Evolutionary conservation across 2,113 vertebrate genomes (phyloP).

Genomic region (Zosterops lateralis): DNA sequence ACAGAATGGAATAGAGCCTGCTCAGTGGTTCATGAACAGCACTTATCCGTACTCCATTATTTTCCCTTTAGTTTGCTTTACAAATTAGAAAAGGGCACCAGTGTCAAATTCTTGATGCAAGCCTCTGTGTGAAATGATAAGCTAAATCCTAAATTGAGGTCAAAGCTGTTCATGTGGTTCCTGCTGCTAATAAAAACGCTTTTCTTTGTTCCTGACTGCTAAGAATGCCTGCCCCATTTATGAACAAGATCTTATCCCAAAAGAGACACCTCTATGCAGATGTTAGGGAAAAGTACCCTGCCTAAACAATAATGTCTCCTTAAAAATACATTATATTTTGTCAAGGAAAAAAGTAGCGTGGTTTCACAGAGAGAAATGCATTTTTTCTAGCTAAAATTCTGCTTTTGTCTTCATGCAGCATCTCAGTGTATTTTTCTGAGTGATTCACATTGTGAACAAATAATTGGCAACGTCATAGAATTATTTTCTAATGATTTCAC

Average conservation of each 20-base stretch:
- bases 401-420: not conserved
- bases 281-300: not conserved
- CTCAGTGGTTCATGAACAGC: slow-evolving; percentile 70
- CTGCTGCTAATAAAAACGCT: slow-evolving; percentile 64
- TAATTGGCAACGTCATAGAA: not conserved
- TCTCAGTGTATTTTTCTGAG: not conserved
- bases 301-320: not conserved
- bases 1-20: slow-evolving; percentile 65
- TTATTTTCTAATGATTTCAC: not conserved
- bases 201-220: slow-evolving; percentile 57
- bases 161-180: slow-evolving; percentile 67
- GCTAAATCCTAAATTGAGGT: slow-evolving; percentile 69
- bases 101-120: slow-evolving; percentile 69
- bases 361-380: not conserved
- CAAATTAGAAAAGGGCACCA: slow-evolving; percentile 69
- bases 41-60: slow-evolving; percentile 64
- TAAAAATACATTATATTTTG: not conserved
- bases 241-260: slow-evolving; percentile 45
- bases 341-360: not conserved
- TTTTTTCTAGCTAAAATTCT: not conserved
- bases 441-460: not conserved
- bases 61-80: slow-evolving; percentile 72
- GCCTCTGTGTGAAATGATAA: slow-evolving; percentile 70
- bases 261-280: slow-evolving; percentile 24
- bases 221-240: slow-evolving; percentile 58